Evolutionary conservation across 2,888 invertebrate genomes (phyloP), one percentile per base, ranked within the genome.

Genomic region (Oasisia sp.): DNA sequence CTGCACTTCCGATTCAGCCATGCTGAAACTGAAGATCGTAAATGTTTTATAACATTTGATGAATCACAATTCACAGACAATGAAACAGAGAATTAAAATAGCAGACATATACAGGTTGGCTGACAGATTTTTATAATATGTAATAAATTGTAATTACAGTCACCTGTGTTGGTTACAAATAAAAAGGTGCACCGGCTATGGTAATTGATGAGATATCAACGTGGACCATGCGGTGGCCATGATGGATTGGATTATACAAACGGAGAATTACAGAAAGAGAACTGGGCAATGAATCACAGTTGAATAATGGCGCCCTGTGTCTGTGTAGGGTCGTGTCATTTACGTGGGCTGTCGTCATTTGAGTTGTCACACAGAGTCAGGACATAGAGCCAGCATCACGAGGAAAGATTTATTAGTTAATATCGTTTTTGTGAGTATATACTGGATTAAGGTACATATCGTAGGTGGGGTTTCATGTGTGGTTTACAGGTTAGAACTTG

Each of bases 351-450:
- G 19, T 74, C n/a, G 74, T 74, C 74, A 74, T 74, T 74, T 19
- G 74, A 74, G n/a, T 74, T 74, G 27, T 19, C 74, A 14, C 74
- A 27, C 74, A 74, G 7, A 27, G 74, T 27, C 27, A 27, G 19
- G 74, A 38, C 74, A 27, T 27, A 27, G 74, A 74, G 27, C 14
- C 27, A 27, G 74, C n/a, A 74, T n/a, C 7, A 19, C n/a, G 27
- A 74, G 74, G 74, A 27, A n/a, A 74, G 74, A 74, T 74, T 74
- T 74, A 74, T 74, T 74, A 74, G 14, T 74, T 74, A 74, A 74
- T 74, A 74, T 74, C 74, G 27, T 74, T 19, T 74, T 74, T 74
- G 74, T 74, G n/a, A 74, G 74, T 74, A 74, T 74, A 27, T 74
- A 38, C 38, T 27, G 74, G 74, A 74, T 74, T 74, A 4, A 0